phyloP scores from a whole-genome alignment of 92 coral and sea anemone species.

The Micromussa lordhowensis region DNA sequence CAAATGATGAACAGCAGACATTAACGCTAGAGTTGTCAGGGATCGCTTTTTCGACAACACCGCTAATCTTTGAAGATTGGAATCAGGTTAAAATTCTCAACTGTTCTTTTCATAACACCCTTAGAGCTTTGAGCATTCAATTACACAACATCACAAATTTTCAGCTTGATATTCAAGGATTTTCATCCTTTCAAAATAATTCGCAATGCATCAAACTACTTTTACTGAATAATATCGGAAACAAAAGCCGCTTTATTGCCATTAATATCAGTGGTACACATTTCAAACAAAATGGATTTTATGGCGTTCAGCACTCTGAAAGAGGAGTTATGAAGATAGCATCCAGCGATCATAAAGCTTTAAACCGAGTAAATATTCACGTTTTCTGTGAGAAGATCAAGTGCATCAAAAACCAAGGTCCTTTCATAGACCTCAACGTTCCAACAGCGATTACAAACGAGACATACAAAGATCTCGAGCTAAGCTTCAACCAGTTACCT shows the following conservation, averaged over 20 bases:
- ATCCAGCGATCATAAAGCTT: neutral
- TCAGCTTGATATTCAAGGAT: slow-evolving; percentile 2
- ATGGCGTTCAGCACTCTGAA: neutral
- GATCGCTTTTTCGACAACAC: slow-evolving; percentile 17
- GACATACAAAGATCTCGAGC: neutral
- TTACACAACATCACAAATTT: neutral
- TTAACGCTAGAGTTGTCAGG: neutral
- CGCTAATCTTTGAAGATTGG: neutral
- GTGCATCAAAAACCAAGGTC: neutral
- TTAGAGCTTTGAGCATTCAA: neutral
- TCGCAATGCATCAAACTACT: slow-evolving; percentile 5
- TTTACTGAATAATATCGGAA: neutral
- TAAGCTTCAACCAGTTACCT: neutral
- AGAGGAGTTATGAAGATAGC: slow-evolving; percentile 19
- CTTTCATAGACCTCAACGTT: slow-evolving; percentile 12
- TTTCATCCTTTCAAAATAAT: slow-evolving; percentile 11
- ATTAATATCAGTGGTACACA: neutral
- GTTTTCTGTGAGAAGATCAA: neutral
- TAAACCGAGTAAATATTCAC: neutral
- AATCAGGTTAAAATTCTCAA: neutral
- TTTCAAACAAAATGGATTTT: slow-evolving; percentile 2
- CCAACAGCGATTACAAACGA: slow-evolving; percentile 13
- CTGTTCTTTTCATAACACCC: slow-evolving; percentile 1
- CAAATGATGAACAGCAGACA: neutral
- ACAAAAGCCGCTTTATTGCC: neutral